Percentiles rank a stretch among this genome's conserved stretches.
Conservation (phyloP, 1,140 invertebrate genomes). For the Solen grandis region DNA sequence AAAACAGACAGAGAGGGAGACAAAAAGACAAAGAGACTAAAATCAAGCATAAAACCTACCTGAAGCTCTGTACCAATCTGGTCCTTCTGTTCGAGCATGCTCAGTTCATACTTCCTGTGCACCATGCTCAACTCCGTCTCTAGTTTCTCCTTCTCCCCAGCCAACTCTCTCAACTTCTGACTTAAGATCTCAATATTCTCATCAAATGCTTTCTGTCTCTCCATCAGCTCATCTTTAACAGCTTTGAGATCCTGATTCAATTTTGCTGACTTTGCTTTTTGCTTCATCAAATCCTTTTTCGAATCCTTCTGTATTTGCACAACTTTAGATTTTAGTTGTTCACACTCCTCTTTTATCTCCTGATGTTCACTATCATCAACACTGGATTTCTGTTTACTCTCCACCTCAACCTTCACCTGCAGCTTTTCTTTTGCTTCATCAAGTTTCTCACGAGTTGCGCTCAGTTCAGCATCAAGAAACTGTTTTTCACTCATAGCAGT, state of each 20-base stretch:
- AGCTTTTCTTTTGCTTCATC: constrained; percentile 43
- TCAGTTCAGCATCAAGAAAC: constrained; percentile 61
- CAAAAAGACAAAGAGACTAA: no score
- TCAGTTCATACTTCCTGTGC: constrained; percentile 73
- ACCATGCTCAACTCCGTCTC: constrained; percentile 73
- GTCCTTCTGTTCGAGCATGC: constrained; percentile 73
- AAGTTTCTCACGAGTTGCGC: constrained; percentile 53
- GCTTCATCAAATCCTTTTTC: constrained; percentile 60
- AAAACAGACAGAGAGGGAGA: no score
- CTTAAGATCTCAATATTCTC: constrained; percentile 71
- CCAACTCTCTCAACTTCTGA: constrained; percentile 67
- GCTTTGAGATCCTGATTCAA: constrained; percentile 68
- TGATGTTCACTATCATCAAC: constrained; percentile 41
- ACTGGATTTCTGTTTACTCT: constrained; percentile 38
- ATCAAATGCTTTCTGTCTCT: constrained; percentile 75
- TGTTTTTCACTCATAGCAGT: constrained; percentile 61
- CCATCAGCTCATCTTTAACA: constrained; percentile 76
- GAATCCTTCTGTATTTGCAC: constrained; percentile 63
- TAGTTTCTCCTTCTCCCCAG: constrained; percentile 69
- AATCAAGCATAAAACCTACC: constrained; percentile 62
- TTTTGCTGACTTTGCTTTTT: constrained; percentile 67
- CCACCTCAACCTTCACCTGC: constrained; percentile 52
- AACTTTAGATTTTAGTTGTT: constrained; percentile 64
- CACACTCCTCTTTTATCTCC: constrained; percentile 60
- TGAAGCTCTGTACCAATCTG: constrained; percentile 71